Conservation (phyloP, 53 echinoderm and acorn worm genomes). For the Arbacia lixula region DNA sequence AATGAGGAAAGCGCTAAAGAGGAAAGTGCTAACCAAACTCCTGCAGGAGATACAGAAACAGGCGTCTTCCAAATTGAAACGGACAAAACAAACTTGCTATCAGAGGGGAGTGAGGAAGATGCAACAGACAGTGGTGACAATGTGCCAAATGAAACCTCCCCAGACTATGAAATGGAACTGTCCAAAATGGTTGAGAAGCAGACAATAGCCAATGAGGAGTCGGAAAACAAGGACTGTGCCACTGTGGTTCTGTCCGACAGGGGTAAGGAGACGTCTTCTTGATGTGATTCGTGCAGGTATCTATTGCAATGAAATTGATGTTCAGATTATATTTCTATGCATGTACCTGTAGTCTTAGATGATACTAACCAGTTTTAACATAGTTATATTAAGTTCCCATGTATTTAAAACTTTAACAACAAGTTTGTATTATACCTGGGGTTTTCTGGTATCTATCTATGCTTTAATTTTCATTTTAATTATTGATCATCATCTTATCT, state of each 20-base stretch:
- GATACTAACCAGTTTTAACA: no score
- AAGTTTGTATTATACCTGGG: no score
- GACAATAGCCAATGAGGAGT: conserved; percentile 57
- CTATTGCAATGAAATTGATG: conserved; percentile 8
- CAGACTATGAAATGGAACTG: conserved; percentile 77
- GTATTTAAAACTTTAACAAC: no score
- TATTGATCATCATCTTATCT: no score
- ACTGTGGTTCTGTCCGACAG: conserved; percentile 66
- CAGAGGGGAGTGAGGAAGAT: conserved; percentile 36
- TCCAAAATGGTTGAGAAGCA: conserved; percentile 69
- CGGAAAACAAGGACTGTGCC: conserved; percentile 49
- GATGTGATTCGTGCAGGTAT: conserved; percentile 55
- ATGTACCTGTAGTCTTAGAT: no score
- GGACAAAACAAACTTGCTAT: conserved; percentile 29
- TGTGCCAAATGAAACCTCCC: conserved; percentile 63
- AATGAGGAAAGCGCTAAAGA: not conserved
- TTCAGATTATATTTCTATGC: no score
- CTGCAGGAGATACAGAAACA: not conserved
- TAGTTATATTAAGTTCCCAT: no score
- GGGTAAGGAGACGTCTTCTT: conserved; percentile 55
- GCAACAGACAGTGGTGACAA: conserved; percentile 10
- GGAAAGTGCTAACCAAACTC: no score
- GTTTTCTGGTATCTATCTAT: no score
- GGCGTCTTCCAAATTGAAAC: conserved; percentile 38
- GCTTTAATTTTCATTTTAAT: no score